A percentile compares a stretch with the other conserved stretches of the same genome.
phyloP scores from a whole-genome alignment of 2,888 invertebrate species.

The Galerucella calmariensis region DNA sequence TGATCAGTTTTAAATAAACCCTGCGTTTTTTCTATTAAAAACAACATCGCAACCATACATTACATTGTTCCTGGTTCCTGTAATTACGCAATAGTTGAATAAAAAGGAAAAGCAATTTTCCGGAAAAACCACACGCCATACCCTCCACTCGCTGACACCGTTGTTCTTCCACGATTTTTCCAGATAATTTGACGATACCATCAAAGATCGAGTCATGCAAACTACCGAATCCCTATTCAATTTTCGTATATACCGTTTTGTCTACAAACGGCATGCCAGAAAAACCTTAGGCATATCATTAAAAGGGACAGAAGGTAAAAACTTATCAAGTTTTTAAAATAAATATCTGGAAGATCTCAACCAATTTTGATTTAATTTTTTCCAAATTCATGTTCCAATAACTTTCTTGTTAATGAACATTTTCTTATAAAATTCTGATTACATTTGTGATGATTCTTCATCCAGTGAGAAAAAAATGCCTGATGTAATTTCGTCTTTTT shows the following conservation, averaged over 20 bases:
- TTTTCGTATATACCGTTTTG: conserved; percentile 39
- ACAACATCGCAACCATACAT: background rate
- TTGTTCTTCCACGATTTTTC: conserved; percentile 29
- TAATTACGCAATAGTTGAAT: conserved; percentile 10
- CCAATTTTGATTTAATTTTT: too few relatives aligned
- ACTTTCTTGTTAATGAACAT: too few relatives aligned
- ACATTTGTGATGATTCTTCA: too few relatives aligned
- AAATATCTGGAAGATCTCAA: too few relatives aligned
- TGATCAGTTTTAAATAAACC: background rate
- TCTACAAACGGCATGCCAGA: conserved; percentile 32
- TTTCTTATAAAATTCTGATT: too few relatives aligned
- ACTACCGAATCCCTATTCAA: conserved; percentile 40
- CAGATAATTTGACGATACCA: conserved; percentile 26
- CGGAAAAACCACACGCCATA: conserved; percentile 21
- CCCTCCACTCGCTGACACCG: conserved; percentile 31
- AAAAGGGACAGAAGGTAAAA: background rate
- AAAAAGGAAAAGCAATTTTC: conserved; percentile 12
- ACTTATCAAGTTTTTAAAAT: background rate
- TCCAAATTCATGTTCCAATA: too few relatives aligned
- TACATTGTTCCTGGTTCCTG: conserved; percentile 10
- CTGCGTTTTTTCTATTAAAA: background rate
- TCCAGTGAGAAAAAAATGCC: too few relatives aligned
- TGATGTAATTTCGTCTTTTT: too few relatives aligned
- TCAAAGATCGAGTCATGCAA: conserved; percentile 36
- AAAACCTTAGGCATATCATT: background rate